Base-by-base conservation (phyloP, 1,140 invertebrate species). In the Panagrolaimus sp. region DNA sequence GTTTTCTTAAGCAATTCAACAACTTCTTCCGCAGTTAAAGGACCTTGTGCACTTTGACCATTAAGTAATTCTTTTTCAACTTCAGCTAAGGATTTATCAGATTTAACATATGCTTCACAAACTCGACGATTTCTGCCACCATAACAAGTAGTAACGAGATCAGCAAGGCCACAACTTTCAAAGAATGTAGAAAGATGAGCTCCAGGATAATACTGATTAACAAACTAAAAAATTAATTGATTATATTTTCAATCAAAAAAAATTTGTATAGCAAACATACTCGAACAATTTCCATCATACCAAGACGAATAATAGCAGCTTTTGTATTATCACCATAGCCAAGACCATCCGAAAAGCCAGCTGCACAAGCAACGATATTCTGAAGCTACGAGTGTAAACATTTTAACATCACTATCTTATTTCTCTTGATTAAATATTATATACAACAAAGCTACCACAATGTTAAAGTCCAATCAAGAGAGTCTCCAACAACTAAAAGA, bases 91-190 rank as follows among this genome's bases (percentile, higher is more conserved):
- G 89, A 88, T 88, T 96, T 96, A 72, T 91, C 91, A 8, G 91
- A 91, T 77, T 89, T 92, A 1, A 93, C 93, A 84, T 94, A 98
- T 14, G 93, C 94, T 83, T 97, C 94, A 0, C 92, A 91, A 16
- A 98, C 91, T 84, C 89, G 90, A 72, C 95, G 87, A 84, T 99
- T 99, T 66, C 96, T 88, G 8, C 96, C 96, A 85, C 91, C 95
- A 83, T 98, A 98, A 83, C 96, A 99, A 3, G 96, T 98, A 0
- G 96, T 98, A 70, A 99, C 93, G 31, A 99, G 87, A 88, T 99
- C 96, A 66, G 96, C 96, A 11, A 99, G 90, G 46, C 96, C 96
- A 84, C 96, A 99, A 78, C 92, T 96, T 85, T 99, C 96, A 79
- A 99, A 92, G 87, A 98, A 99, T 2, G 95, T 98, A 4, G 89